phyloP scores from a whole-genome alignment of 2,888 invertebrate genomes.

The Gymnosoma rotundatum region DNA sequence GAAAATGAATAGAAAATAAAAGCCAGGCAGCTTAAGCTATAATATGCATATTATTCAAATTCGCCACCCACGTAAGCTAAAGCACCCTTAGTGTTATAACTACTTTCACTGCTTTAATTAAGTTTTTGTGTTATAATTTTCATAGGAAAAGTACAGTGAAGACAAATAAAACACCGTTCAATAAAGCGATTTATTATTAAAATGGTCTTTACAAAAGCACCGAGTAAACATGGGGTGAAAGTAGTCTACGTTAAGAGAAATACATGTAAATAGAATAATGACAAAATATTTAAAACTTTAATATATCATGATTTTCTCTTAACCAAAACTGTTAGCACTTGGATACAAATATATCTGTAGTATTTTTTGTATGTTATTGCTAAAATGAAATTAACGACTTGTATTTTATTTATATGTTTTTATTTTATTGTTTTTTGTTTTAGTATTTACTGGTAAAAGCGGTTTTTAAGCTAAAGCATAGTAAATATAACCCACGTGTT shows the following conservation, averaged over 20 bases:
- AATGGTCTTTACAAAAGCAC: background rate
- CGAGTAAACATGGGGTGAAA: too few species aligned
- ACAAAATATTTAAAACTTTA: background rate
- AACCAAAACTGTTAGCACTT: background rate
- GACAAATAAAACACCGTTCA: too few species aligned
- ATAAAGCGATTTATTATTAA: background rate
- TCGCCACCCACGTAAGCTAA: too few species aligned
- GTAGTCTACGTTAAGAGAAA: too few species aligned
- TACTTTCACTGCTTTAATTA: too few species aligned
- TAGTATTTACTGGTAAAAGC: constrained; percentile 25
- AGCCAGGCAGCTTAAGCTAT: too few species aligned
- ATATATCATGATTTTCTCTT: background rate
- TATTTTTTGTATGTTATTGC: constrained; percentile 53
- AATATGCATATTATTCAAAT: too few species aligned
- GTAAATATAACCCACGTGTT: constrained; percentile 20
- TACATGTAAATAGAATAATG: background rate
- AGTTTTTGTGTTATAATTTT: too few species aligned
- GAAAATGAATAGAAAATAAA: too few species aligned
- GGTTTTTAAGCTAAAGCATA: background rate
- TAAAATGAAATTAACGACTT: constrained; percentile 50
- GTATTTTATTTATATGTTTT: constrained; percentile 6
- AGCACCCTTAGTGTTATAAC: too few species aligned
- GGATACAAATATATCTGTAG: background rate
- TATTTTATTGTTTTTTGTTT: background rate
- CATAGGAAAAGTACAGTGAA: too few species aligned